A percentile compares a stretch with the other conserved stretches of the same genome.
Conservation (phyloP, 1,140 invertebrate genomes). For the Ptiloglossa arizonensis region DNA sequence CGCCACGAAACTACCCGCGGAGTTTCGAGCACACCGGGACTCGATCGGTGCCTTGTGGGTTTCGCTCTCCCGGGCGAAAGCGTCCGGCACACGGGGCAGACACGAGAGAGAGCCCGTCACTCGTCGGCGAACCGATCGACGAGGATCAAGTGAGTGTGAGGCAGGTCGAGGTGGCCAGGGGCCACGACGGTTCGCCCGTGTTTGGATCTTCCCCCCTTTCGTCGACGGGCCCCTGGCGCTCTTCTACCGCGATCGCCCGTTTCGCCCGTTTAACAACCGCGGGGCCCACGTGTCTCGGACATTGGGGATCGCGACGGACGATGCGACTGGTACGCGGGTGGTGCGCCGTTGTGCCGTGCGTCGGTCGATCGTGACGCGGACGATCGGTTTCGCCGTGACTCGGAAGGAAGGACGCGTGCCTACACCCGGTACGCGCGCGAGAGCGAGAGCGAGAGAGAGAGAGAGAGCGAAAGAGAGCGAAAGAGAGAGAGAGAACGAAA, state of each 20-base stretch:
- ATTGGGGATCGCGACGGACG: background rate
- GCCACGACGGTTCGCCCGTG: no score
- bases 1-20: slow-evolving; percentile 42
- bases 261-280: background rate
- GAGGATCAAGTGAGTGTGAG: slow-evolving; percentile 12
- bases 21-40: background rate
- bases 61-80: no score
- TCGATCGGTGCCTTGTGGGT: background rate
- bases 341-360: slow-evolving; percentile 46
- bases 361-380: slow-evolving; percentile 21
- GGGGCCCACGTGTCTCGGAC: slow-evolving; percentile 4
- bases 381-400: slow-evolving; percentile 14
- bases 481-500: no score
- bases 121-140: slow-evolving; percentile 26
- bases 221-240: background rate
- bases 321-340: slow-evolving; percentile 18
- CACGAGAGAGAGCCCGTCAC: slow-evolving; percentile 6
- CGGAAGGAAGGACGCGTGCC: slow-evolving; percentile 22
- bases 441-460: no score
- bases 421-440: no score
- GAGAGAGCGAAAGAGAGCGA: no score
- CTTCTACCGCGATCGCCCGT: background rate
- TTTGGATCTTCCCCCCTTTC: background rate
- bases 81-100: no score
- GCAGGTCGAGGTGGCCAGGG: slow-evolving; percentile 31